A percentile compares a stretch with the other conserved stretches of the same genome.
phyloP scores from a whole-genome alignment of 2,113 vertebrate species.

The Illadopsis cleaveri region DNA sequence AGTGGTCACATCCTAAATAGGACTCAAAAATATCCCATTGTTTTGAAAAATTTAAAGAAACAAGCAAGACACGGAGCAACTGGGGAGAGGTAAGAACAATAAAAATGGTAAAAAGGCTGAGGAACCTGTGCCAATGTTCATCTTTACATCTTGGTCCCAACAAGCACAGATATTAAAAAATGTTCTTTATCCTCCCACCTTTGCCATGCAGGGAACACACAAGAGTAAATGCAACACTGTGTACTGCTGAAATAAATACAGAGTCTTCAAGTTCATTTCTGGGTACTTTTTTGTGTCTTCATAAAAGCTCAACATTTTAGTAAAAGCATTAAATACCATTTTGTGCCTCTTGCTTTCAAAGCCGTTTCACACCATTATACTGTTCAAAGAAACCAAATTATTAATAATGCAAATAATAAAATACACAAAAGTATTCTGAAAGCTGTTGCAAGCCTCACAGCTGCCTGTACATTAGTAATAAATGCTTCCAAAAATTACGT shows the following conservation, averaged over 20 bases:
- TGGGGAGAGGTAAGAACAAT: background rate
- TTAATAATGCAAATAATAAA: constrained; percentile 22
- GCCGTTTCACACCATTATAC: background rate
- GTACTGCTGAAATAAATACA: background rate
- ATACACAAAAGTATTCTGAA: background rate
- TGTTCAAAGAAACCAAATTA: background rate
- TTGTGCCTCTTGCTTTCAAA: background rate
- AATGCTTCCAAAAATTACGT: background rate
- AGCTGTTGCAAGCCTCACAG: background rate
- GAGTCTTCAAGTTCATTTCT: background rate
- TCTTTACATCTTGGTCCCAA: background rate
- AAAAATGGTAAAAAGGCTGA: background rate
- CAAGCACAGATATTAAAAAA: background rate
- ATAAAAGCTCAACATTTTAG: background rate
- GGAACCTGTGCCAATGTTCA: background rate
- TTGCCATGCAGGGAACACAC: background rate
- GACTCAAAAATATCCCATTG: background rate
- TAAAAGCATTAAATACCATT: background rate
- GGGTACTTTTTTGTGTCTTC: background rate
- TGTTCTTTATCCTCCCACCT: background rate
- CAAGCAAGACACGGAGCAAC: background rate
- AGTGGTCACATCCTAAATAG: background rate
- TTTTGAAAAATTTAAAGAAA: background rate
- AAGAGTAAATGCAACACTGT: background rate
- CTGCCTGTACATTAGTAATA: background rate